Base-by-base conservation (phyloP, 2,113 vertebrate species). In the Numenius arquata region DNA sequence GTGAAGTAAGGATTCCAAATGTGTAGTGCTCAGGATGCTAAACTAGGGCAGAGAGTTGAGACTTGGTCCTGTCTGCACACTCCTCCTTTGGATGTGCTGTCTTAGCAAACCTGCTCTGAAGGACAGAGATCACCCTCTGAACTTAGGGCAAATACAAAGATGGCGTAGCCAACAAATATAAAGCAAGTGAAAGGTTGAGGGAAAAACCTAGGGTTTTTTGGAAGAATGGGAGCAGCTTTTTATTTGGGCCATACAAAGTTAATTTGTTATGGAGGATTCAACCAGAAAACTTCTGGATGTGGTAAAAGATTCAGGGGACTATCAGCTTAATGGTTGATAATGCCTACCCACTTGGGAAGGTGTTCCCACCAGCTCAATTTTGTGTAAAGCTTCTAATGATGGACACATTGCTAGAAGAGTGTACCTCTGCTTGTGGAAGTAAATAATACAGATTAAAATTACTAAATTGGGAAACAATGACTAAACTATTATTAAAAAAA, bases 301-400 rank as follows among this genome's bases (percentile, higher is more conserved):
- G 36, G 11, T 80, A 15, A 11, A 67, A 48, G 25, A 25, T 68
- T 76, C 12, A 34, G 15, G 7, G 20, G 1, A 4, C 40, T 88
- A 4, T 34, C 30, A 45, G 1, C 15, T 55, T 91, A 36, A 16
- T 3, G 3, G 9, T 1, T 79, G 34, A 76, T 30, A 77, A n/a
- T n/a, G 26, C 27, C 5, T 45, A 25, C 0, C 12, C 4, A 4
- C 14, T 80, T 2, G 3, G 36, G 16, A 92, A n/a, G 0, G 8
- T 87, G 21, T 26, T 73, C 5, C 2, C 40, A 40, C 8, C 6
- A 8, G 5, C 13, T 75, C 20, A 52, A 1, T 89, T 87, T 67
- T 38, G 8, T 4, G 2, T 47, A 61, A 71, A 74, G 27, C 43
- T 86, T 81, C 9, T 71, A 27, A 43, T 32, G 66, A n/a, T 12